Percentiles rank a stretch among this genome's conserved stretches.
phyloP scores from a whole-genome alignment of 1,140 invertebrate genomes.

The Drosophila tsacasi region DNA sequence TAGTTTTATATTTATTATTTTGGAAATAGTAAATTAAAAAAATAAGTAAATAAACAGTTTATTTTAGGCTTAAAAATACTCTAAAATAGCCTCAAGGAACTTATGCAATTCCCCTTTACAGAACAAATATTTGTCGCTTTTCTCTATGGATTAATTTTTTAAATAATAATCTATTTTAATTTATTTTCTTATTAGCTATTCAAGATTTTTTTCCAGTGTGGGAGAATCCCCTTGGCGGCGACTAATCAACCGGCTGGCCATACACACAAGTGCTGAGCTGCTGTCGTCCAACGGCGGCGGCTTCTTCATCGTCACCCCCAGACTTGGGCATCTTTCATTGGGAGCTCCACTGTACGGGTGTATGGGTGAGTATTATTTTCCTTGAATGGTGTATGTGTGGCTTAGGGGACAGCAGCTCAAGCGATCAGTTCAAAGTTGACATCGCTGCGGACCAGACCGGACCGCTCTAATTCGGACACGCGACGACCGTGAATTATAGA shows the following conservation, averaged over 20 bases:
- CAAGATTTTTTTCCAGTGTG: slow-evolving; percentile 13
- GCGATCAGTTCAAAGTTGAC: slow-evolving; percentile 68
- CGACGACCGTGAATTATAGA: slow-evolving; percentile 46
- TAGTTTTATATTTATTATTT: neutral
- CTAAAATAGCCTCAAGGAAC: neutral
- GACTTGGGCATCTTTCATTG: slow-evolving; percentile 37
- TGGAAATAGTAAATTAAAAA: neutral
- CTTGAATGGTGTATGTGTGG: slow-evolving; percentile 11
- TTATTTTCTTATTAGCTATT: neutral
- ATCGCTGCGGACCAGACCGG: slow-evolving; percentile 50
- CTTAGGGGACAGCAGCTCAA: slow-evolving; percentile 50
- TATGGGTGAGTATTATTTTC: slow-evolving; percentile 17
- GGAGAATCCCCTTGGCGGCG: slow-evolving; percentile 57
- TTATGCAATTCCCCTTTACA: too few species aligned
- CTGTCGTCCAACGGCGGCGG: slow-evolving; percentile 19
- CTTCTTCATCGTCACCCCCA: slow-evolving; percentile 24
- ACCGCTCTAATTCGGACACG: slow-evolving; percentile 31
- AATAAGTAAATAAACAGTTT: neutral
- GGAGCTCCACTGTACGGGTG: slow-evolving; percentile 28
- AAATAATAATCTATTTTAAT: neutral
- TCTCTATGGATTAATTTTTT: neutral
- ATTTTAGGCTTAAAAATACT: neutral
- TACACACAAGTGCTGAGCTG: slow-evolving; percentile 35
- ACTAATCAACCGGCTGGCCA: slow-evolving; percentile 71
- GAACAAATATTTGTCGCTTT: neutral